Evolutionary conservation across 2,113 vertebrate species (phyloP), one percentile per base, ranked within the genome.

Genomic region (Clinocottus analis): DNA sequence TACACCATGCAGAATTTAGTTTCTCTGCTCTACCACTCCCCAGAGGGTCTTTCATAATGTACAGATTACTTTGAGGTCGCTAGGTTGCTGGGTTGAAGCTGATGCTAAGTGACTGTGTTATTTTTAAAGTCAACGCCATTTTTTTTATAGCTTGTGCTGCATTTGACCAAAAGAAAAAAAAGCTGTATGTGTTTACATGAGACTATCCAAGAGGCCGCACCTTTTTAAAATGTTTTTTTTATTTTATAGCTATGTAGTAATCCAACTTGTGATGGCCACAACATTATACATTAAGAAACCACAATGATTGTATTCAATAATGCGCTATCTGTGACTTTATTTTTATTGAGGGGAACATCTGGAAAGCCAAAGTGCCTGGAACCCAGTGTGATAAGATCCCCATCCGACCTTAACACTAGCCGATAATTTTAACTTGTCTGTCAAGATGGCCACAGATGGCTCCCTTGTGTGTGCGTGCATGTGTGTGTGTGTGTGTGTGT

Each of bases 1-100:
- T 31, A 10, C 69, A 70, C 56, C 63, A 85, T 88, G 81, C 69
- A 85, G 73, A 82, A 89, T 85, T 84, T 73, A 84, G 81, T 79
- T 85, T 53, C 62, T 70, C 49, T 81, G 73, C 64, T 76, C 31
- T 66, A 29, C 83, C 67, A 14, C 60, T 73, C 79, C 82, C 72
- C 66, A 77, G 68, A 79, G 69, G 74, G 53, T 83, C 74, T 84
- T 87, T 86, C 79, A 86, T 88, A 85, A 90, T 87, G 86, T 87
- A 80, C 78, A 79, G 66, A 91, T 91, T 85, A 88, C 77, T 91
- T 89, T 77, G 80, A 92, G 83, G 75, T 91, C 56, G 65, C 77
- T 84, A 83, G 74, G 71, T 84, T 88, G 80, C 60, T 79, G 62
- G 68, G 90, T 81, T 90, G 83, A 92, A 78, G 82, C 72, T 92